Percentiles rank a stretch among this genome's conserved stretches.
These are phyloP conservation scores for Maccullochella peelii DNA, from an alignment of 2,113 vertebrate genomes.

Conservation along the genomic window DNA sequence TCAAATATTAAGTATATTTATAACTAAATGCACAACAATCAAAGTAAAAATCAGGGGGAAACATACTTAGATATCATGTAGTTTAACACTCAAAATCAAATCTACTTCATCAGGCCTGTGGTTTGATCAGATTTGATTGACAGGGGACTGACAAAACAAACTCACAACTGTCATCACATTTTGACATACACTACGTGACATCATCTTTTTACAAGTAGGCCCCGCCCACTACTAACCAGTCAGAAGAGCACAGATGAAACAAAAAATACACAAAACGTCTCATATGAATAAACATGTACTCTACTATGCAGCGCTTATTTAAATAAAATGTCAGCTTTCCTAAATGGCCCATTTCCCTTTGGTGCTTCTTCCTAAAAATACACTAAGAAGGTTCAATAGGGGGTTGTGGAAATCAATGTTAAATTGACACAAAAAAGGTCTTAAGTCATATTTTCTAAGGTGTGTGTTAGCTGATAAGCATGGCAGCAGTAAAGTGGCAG, in stretches of 20 bases:
- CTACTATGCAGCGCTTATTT: background rate
- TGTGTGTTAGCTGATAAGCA: slow-evolving; percentile 23
- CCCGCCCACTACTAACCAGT: background rate
- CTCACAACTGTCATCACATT: background rate
- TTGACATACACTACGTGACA: background rate
- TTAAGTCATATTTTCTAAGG: slow-evolving; percentile 19
- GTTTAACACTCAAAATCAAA: background rate
- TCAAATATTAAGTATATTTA: background rate
- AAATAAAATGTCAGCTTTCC: background rate
- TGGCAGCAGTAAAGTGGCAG: slow-evolving; percentile 22
- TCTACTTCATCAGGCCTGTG: background rate
- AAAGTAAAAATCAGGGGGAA: no score
- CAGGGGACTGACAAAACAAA: background rate
- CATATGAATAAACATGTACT: background rate
- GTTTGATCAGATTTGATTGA: background rate
- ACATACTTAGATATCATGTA: no score
- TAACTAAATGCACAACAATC: no score
- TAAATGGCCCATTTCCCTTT: background rate
- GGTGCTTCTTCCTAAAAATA: slow-evolving; percentile 1
- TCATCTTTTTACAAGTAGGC: background rate
- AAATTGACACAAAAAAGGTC: slow-evolving; percentile 5
- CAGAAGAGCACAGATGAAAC: no score
- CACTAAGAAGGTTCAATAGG: background rate
- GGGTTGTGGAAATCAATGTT: slow-evolving; percentile 6
- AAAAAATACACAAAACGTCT: background rate